Conservation (phyloP, 1,140 invertebrate genomes). For the Thereuonema tuberculata region DNA sequence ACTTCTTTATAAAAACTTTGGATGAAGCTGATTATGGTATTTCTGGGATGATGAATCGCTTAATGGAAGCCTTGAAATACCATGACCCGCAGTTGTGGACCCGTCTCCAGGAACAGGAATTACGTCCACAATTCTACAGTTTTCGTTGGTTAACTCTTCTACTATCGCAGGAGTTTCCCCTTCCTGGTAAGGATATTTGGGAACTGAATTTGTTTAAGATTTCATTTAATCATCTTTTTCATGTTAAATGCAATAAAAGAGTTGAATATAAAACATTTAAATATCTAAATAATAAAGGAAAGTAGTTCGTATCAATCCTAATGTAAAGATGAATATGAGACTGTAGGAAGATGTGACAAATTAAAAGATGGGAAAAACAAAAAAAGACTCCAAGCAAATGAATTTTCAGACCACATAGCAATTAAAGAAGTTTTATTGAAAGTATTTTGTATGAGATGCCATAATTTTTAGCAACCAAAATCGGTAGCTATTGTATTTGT, state of each 20-base stretch:
- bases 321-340: no score
- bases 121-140: conserved; percentile 90
- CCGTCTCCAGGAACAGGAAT: conserved; percentile 59
- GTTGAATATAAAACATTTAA: neutral
- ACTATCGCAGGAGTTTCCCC: conserved; percentile 90
- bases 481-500: no score
- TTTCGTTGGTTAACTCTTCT: conserved; percentile 88
- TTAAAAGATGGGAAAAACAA: no score
- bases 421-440: no score
- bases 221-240: neutral
- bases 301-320: neutral
- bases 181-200: conserved; percentile 53
- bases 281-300: neutral
- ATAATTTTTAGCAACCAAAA: no score
- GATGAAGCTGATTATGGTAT: conserved; percentile 86
- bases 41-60: conserved; percentile 63
- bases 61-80: conserved; percentile 56
- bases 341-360: no score
- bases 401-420: no score
- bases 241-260: neutral
- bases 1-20: conserved; percentile 92
- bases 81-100: conserved; percentile 64
- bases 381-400: no score
- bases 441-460: no score
- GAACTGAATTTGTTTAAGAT: no score